Base-by-base conservation (phyloP, 1,140 invertebrate genomes). In the Ceratina calcarata region DNA sequence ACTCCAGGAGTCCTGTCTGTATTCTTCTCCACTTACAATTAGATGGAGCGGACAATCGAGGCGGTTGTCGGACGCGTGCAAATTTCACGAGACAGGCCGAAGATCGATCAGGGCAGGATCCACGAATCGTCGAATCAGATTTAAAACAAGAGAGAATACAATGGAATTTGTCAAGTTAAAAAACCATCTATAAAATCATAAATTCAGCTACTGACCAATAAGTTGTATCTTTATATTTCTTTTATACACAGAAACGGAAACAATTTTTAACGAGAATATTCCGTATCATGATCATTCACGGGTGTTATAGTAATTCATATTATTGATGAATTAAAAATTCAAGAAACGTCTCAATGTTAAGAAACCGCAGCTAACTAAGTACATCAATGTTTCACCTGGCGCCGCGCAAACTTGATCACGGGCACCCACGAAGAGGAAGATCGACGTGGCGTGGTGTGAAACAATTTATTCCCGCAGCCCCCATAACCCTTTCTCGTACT, bases 391-490 rank as follows among this genome's bases (percentile, higher is more conserved):
- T 12, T 18, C 67, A 69, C 15, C 49, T 68, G 49, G 49, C 22
- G 66, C 22, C 22, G 2, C 20, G 51, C 49, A 15, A 49, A 32
- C 69, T 55, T 18, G 66, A 69, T 58, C 37, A 20, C 37, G 20
- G 49, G 37, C 64, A 61, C 37, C 24, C 57, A 4, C 22, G 20
- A 49, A 22, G 27, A 60, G 13, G n/a, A 22, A 12, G 37, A 10
- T 0, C 8, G 22, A 16, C 20, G 2, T 7, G 69, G 2, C 16
- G 20, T 15, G 16, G 27, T 7, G 22, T 24, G 20, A 37, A 78
- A 78, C 76, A 65, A 78, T 78, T 57, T 62, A 24, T 37, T 27
- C 68, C 13, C 10, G 32, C 15, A 51, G 15, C 67, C 15, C 20
- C 37, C 37, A 6, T 45, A 22, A 24, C 20, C 2, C 20, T 71